Conservation (phyloP, 2,113 vertebrate genomes). For the Odontesthes bonariensis region DNA sequence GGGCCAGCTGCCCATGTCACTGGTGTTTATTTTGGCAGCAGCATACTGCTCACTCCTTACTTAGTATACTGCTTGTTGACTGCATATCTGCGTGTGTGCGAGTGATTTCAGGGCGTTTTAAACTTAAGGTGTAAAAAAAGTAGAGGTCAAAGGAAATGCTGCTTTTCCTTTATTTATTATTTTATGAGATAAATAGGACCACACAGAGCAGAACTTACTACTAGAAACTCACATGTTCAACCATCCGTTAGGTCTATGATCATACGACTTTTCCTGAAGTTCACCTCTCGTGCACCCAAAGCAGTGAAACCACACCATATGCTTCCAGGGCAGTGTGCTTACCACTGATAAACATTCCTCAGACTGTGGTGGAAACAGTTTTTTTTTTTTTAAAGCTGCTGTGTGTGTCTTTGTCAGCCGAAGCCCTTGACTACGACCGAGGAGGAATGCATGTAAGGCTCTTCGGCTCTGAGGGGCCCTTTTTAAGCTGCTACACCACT, state of each 20-base stretch:
- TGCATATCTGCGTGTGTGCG: background rate
- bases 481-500: conserved; percentile 71
- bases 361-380: conserved; percentile 76
- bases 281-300: conserved; percentile 74
- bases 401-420: conserved; percentile 76
- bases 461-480: conserved; percentile 37
- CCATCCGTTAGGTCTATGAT: conserved; percentile 46
- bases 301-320: conserved; percentile 77
- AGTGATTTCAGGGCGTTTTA: background rate
- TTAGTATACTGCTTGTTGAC: no score
- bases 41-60: background rate
- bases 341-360: conserved; percentile 82
- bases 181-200: conserved; percentile 11
- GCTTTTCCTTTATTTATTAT: background rate
- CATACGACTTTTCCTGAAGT: conserved; percentile 68
- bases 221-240: conserved; percentile 58
- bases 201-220: conserved; percentile 12
- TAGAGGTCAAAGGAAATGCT: background rate
- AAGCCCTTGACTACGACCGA: conserved; percentile 55
- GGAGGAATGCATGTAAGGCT: conserved; percentile 58
- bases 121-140: background rate
- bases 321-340: conserved; percentile 75
- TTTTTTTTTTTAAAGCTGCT: conserved; percentile 54
- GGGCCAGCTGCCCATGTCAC: no score
- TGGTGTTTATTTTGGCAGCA: background rate